Evolutionary conservation across 2,888 invertebrate species (phyloP), one percentile per base, ranked within the genome.

Genomic region (Antitype chi): DNA sequence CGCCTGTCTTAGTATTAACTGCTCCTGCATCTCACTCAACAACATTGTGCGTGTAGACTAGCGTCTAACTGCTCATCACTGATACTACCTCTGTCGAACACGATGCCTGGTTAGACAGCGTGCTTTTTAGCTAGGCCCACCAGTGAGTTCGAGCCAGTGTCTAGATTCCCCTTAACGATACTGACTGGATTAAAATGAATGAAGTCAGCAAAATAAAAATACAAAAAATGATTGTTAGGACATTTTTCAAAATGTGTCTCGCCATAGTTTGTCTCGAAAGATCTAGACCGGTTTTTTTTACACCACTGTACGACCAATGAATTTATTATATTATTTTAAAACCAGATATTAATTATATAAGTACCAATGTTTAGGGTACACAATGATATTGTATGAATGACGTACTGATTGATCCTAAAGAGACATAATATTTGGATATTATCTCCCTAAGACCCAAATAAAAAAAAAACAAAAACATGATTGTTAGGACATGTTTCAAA

Each of bases 341-440:
- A 64, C n/a, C 38, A 9, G 52, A 25, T 53, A n/a, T 55, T 28
- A 49, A 23, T 59, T 11, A 69, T 55, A 43, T 49, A 53, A 6
- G 70, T 70, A 80, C 55, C 76, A 57, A 57, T 57, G n/a, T 60
- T 1, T 66, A 43, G 43, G 66, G 81, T 81, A 69, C 25, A 57
- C 4, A 49, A 62, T 25, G 13, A 57, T 79, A 69, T 76, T 67
- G 75, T 74, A 67, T 76, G 73, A 70, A 68, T 73, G 72, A 70
- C 11, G 32, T 75, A 73, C 25, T 63, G 63, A 63, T 80, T 76
- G 60, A 49, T 80, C 47, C 74, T 70, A 70, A 23, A 74, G 71
- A 76, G 55, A 70, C 64, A 47, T 72, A 70, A 53, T 69, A 71
- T 74, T 55, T 49, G 63, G 67, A 72, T 74, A 60, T 71, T 74